phyloP scores from a whole-genome alignment of 2,888 invertebrate genomes.

The Laothoe populi region DNA sequence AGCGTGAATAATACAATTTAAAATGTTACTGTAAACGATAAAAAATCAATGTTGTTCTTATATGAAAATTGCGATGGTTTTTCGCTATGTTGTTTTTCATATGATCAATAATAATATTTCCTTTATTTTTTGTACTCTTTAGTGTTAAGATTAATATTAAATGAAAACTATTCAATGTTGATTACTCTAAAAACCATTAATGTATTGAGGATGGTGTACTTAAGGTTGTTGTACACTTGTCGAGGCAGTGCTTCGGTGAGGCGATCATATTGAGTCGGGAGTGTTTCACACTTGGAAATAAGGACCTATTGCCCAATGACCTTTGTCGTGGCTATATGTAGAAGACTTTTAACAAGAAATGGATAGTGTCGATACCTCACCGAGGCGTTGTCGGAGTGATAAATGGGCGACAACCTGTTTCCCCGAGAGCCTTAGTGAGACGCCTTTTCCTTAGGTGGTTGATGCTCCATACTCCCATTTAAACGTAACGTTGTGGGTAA shows the following conservation, averaged over 20 bases:
- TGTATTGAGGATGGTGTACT: constrained; percentile 72
- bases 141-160: constrained; percentile 83
- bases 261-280: background rate
- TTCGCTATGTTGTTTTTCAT: constrained; percentile 84
- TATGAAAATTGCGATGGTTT: constrained; percentile 76
- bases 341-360: background rate
- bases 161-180: constrained; percentile 83
- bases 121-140: constrained; percentile 86
- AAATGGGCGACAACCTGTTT: constrained; percentile 50
- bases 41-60: constrained; percentile 82
- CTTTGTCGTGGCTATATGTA: background rate
- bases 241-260: constrained; percentile 21
- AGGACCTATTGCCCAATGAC: background rate
- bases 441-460: constrained; percentile 82
- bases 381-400: constrained; percentile 18
- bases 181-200: constrained; percentile 83
- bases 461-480: constrained; percentile 54
- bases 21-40: constrained; percentile 81
- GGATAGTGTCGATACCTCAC: constrained; percentile 15
- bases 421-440: constrained; percentile 81
- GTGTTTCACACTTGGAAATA: background rate
- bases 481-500: constrained; percentile 52
- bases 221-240: constrained; percentile 25
- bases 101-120: constrained; percentile 84
- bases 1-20: constrained; percentile 62